Conservation (phyloP, 2,888 invertebrate species). For the Macrosiphum euphorbiae region DNA sequence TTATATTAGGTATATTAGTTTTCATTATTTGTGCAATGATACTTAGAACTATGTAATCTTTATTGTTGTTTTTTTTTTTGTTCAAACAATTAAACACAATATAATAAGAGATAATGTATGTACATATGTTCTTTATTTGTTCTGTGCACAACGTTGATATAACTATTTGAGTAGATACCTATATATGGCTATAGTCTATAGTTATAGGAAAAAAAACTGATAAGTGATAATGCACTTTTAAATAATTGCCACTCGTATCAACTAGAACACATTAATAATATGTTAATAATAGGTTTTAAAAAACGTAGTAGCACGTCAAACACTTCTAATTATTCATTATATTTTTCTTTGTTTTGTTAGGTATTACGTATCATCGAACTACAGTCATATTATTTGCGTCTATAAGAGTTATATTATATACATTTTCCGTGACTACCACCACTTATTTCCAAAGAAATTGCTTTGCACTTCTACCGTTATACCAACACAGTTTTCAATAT, state of each 20-base stretch:
- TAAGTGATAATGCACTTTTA: neutral
- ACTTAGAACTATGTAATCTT: neutral
- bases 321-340: neutral
- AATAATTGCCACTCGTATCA: neutral
- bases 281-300: neutral
- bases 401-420: neutral
- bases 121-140: neutral
- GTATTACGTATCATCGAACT: neutral
- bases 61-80: neutral
- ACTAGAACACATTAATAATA: neutral
- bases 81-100: neutral
- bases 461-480: neutral
- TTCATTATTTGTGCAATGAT: neutral
- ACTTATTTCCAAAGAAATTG: neutral
- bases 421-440: neutral
- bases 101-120: neutral
- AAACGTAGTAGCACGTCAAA: neutral
- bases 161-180: neutral
- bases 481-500: neutral
- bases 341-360: neutral
- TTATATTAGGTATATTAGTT: neutral
- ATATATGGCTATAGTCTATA: neutral
- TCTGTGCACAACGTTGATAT: neutral
- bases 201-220: neutral
- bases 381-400: neutral